Conservation (phyloP, 64 coral and sea anemone species). For the Pocillopora damicornis region DNA sequence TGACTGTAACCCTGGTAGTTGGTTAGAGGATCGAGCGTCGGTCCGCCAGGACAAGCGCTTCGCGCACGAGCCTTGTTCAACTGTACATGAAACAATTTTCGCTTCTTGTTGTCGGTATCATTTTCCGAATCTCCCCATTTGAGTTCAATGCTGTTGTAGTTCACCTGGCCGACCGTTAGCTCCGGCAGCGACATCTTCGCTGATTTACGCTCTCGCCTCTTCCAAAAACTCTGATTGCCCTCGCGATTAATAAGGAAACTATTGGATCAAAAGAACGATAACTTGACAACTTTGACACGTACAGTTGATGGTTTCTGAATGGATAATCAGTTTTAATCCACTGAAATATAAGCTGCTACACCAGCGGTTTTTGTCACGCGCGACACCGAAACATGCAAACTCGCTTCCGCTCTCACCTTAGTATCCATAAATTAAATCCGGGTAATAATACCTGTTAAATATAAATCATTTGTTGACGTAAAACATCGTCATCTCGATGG, state of each 20-base stretch:
- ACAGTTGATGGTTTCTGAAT: not conserved
- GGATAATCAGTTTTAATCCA: not conserved
- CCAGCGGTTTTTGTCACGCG: not conserved
- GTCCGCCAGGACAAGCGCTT: conserved; percentile 61
- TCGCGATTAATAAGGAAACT: no score
- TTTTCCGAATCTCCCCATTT: conserved; percentile 42
- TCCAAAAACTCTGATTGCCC: not conserved
- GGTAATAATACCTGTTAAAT: not conserved
- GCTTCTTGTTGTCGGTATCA: conserved; percentile 57
- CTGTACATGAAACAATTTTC: conserved; percentile 72
- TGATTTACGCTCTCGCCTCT: not conserved
- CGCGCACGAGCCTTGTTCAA: conserved; percentile 58
- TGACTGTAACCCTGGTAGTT: conserved; percentile 85
- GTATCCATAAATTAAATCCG: not conserved
- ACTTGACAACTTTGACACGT: conserved; percentile 1
- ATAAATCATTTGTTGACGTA: not conserved
- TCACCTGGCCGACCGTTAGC: conserved; percentile 61
- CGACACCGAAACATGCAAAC: not conserved
- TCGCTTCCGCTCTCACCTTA: not conserved
- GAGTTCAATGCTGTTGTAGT: conserved; percentile 85
- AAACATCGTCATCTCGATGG: not conserved
- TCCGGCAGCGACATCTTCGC: conserved; percentile 23
- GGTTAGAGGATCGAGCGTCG: conserved; percentile 67
- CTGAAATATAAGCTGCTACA: not conserved
- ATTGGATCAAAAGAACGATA: not conserved